Evolutionary conservation across 2,113 vertebrate genomes (phyloP).

Genomic region (human): DNA sequence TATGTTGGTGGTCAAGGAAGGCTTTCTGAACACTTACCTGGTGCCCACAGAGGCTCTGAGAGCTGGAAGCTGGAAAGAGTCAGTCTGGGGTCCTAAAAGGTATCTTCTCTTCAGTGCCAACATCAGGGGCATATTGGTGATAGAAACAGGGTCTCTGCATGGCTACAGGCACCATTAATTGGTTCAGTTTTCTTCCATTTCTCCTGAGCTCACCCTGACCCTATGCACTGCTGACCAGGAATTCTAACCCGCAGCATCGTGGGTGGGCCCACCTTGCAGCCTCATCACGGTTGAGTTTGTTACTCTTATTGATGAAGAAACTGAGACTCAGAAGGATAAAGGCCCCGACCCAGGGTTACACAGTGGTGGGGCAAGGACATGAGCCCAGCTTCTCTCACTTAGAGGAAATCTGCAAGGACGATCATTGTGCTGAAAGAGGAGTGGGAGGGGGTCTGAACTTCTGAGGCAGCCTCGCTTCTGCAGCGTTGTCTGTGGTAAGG

Average conservation of each 20-base stretch:
- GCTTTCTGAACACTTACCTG: background rate
- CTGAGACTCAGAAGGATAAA: background rate
- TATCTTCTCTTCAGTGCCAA: background rate
- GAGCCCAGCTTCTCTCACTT: background rate
- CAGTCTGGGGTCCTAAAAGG: background rate
- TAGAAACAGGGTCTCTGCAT: background rate
- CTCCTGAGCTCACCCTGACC: background rate
- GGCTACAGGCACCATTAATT: background rate
- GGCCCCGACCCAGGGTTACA: background rate
- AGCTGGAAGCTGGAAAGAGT: background rate
- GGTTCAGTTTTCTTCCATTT: background rate
- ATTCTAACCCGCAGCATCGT: background rate
- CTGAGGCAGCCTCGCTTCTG: background rate
- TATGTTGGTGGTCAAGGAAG: background rate
- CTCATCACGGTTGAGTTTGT: fast-evolving
- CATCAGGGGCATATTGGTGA: background rate
- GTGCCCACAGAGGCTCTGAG: background rate
- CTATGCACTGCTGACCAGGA: background rate
- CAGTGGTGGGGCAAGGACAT: background rate
- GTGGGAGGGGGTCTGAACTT: background rate
- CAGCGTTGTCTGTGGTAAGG: fast-evolving
- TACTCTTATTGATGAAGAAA: background rate
- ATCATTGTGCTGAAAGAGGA: background rate
- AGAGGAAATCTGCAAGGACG: background rate
- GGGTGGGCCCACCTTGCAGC: fast-evolving